Evolutionary conservation across 2,797 vertebrate genomes (phyloP).

Genomic region (Macropodus opercularis): DNA sequence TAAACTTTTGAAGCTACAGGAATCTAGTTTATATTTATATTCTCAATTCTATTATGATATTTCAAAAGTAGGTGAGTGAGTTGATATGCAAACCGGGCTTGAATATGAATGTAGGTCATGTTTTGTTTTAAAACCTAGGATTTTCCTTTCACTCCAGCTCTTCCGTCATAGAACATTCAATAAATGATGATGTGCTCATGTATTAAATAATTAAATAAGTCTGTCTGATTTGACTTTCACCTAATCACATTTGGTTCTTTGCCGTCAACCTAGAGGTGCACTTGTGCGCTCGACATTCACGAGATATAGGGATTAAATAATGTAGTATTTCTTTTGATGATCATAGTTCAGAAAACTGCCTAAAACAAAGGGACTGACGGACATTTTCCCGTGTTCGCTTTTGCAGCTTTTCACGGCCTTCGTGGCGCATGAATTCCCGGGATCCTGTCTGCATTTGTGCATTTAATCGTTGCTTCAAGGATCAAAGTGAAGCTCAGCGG

Average conservation of each 20-base stretch:
- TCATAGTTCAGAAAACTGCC: not conserved
- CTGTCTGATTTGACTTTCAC: constrained; percentile 25
- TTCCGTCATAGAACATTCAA: constrained; percentile 33
- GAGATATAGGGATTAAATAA: not conserved
- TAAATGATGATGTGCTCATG: constrained; percentile 46
- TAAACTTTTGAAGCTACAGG: constrained; percentile 1
- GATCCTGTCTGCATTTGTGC: too few species aligned
- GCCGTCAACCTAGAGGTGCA: constrained; percentile 6
- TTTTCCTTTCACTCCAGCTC: constrained; percentile 33
- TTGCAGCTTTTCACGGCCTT: not conserved
- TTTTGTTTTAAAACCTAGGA: constrained; percentile 12
- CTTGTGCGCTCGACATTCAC: not conserved
- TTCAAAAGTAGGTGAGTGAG: not conserved
- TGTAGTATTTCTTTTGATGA: not conserved
- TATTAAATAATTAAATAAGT: constrained; percentile 40
- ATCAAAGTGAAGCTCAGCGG: not conserved
- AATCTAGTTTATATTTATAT: not conserved
- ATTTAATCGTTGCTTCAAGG: too few species aligned
- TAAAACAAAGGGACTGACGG: not conserved
- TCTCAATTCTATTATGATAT: not conserved
- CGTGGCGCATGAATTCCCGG: not conserved
- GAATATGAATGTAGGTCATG: constrained; percentile 41
- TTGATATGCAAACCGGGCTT: not conserved
- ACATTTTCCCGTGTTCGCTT: not conserved
- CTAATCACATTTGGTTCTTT: constrained; percentile 10